Percentiles rank a stretch among this genome's conserved stretches.
Evolutionary conservation across 2,113 vertebrate species (phyloP).

Genomic region (Embiotoca jacksoni): DNA sequence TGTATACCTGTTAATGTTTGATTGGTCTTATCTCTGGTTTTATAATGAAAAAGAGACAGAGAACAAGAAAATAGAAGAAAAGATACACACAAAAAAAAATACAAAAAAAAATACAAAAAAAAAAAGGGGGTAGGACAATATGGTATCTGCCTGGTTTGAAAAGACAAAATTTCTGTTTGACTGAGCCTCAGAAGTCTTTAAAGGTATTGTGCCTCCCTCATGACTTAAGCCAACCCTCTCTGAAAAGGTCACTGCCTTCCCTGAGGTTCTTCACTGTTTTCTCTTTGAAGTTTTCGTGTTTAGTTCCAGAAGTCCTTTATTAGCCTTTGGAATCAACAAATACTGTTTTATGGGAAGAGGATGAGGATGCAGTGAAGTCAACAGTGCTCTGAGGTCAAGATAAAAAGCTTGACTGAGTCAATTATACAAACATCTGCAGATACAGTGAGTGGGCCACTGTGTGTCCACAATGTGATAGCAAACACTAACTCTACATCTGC

Average conservation of each 20-base stretch:
- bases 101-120: not conserved
- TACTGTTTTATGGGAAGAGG: conserved; percentile 70
- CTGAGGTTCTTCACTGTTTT: conserved; percentile 25
- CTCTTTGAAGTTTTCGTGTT: conserved; percentile 69
- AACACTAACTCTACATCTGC: conserved; percentile 42
- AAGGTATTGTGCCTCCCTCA: conserved; percentile 33
- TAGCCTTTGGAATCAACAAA: conserved; percentile 72
- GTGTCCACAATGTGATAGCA: conserved; percentile 32
- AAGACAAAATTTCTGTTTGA: conserved; percentile 19
- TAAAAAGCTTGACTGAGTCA: conserved; percentile 66
- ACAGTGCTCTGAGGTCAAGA: conserved; percentile 59
- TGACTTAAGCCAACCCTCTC: conserved; percentile 32
- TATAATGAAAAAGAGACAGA: not conserved
- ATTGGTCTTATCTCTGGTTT: not conserved
- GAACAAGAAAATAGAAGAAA: not conserved
- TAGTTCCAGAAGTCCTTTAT: conserved; percentile 65
- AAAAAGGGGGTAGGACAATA: not conserved
- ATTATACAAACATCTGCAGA: conserved; percentile 63
- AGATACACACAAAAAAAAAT: too few relatives aligned
- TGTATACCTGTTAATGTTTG: not conserved
- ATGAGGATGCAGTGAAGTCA: conserved; percentile 62
- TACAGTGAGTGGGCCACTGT: conserved; percentile 49
- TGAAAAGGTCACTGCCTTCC: conserved; percentile 57
- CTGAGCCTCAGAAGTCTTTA: conserved; percentile 25
- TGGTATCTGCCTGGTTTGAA: conserved; percentile 14